phyloP scores from a whole-genome alignment of 2,888 invertebrate genomes.

The Clitarchus hookeri region DNA sequence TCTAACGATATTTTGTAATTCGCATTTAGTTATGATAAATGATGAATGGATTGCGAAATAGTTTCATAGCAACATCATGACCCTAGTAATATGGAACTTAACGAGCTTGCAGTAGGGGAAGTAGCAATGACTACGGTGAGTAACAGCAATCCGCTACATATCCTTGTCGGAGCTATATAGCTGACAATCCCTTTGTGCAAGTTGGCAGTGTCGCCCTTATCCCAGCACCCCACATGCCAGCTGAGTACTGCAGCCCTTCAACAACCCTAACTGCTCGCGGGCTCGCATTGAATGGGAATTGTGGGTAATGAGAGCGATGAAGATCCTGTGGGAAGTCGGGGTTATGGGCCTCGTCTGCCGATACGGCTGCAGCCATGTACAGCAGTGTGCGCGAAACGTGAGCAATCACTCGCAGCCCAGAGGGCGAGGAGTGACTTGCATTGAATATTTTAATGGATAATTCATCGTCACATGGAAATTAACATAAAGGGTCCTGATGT shows the following conservation, averaged over 20 bases:
- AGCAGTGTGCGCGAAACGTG: neutral
- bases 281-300: constrained; percentile 14
- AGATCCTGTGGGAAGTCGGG: neutral
- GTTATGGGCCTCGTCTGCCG: neutral
- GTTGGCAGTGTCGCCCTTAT: constrained; percentile 1
- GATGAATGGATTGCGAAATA: too few relatives aligned
- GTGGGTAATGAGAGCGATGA: constrained; percentile 14
- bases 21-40: too few relatives aligned
- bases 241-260: constrained; percentile 9
- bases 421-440: too few relatives aligned
- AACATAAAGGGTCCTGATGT: too few relatives aligned
- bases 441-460: too few relatives aligned
- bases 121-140: neutral
- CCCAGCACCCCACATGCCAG: neutral
- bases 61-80: too few relatives aligned
- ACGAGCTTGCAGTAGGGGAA: neutral
- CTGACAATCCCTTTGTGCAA: constrained; percentile 14
- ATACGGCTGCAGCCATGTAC: neutral
- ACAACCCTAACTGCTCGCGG: constrained; percentile 6
- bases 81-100: neutral
- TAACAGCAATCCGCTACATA: neutral
- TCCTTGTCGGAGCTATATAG: neutral
- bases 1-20: too few relatives aligned
- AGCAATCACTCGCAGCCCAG: neutral
- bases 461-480: too few relatives aligned